phyloP scores from a whole-genome alignment of 2,888 invertebrate genomes.

The Onchidella celtica region DNA sequence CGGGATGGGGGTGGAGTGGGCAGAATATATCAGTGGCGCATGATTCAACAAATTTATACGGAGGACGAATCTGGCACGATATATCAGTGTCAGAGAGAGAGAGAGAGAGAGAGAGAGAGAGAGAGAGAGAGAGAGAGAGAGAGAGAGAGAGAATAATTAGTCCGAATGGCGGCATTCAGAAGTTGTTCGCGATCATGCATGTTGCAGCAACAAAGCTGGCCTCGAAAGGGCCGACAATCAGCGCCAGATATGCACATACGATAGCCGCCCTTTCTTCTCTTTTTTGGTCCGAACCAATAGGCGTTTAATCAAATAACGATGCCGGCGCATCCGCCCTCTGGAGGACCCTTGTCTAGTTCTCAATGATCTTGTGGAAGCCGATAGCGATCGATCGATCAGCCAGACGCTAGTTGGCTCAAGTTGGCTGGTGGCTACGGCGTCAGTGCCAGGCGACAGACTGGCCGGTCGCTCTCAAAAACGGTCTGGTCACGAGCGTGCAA shows the following conservation, averaged over 20 bases:
- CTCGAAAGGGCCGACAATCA: not conserved
- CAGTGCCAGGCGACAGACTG: too few species aligned
- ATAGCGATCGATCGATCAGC: not conserved
- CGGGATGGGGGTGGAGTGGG: too few species aligned
- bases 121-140: slow-evolving; percentile 5
- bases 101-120: slow-evolving; percentile 31
- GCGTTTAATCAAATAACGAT: slow-evolving; percentile 35
- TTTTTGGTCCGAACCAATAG: not conserved
- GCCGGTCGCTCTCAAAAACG: too few species aligned
- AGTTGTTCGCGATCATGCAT: too few species aligned
- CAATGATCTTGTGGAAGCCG: not conserved
- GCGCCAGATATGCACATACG: slow-evolving; percentile 4
- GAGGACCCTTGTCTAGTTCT: not conserved
- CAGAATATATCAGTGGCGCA: too few species aligned
- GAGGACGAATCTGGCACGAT: not conserved
- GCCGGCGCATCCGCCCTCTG: not conserved
- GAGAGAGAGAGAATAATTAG: slow-evolving; percentile 18
- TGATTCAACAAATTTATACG: not conserved
- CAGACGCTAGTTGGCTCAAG: not conserved
- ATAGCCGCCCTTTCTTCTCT: too few species aligned
- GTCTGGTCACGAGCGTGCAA: too few species aligned
- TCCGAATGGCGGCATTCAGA: too few species aligned
- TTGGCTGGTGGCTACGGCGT: too few species aligned
- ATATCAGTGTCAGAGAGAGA: slow-evolving; percentile 11
- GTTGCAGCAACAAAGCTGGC: not conserved